These are phyloP conservation scores for Pomatorhinus ruficollis DNA, from an alignment of 2,113 vertebrate species.

Conservation along the genomic window DNA sequence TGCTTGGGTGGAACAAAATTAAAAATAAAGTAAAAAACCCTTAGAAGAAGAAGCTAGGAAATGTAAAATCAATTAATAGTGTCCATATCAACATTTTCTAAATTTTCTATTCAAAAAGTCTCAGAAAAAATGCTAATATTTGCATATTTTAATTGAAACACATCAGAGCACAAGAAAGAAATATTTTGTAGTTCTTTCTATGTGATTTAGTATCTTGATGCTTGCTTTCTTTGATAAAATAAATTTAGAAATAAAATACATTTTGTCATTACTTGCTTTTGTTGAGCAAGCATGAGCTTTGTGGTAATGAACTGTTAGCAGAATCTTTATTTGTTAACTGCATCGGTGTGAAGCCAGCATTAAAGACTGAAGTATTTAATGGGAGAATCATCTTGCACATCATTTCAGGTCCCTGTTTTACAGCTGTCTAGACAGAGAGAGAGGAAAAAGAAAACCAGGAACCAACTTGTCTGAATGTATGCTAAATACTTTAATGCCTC, in stretches of 20 bases:
- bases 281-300: background rate
- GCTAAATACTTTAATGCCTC: background rate
- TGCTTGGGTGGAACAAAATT: conserved; percentile 17
- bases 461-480: background rate
- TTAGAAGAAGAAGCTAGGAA: conserved; percentile 37
- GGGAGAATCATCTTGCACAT: background rate
- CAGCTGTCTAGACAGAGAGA: background rate
- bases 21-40: conserved; percentile 42
- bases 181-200: background rate
- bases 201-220: background rate
- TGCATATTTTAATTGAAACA: conserved; percentile 38
- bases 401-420: background rate
- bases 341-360: background rate
- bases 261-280: background rate
- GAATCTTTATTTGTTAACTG: background rate
- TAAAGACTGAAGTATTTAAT: background rate
- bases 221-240: background rate
- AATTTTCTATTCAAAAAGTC: background rate
- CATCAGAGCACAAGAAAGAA: background rate
- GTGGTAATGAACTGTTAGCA: background rate
- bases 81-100: background rate
- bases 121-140: background rate
- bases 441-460: background rate
- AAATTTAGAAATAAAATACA: background rate
- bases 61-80: conserved; percentile 26